Base-by-base conservation (phyloP, 2,797 vertebrate species). In the Pseudochaenichthys georgianus region DNA sequence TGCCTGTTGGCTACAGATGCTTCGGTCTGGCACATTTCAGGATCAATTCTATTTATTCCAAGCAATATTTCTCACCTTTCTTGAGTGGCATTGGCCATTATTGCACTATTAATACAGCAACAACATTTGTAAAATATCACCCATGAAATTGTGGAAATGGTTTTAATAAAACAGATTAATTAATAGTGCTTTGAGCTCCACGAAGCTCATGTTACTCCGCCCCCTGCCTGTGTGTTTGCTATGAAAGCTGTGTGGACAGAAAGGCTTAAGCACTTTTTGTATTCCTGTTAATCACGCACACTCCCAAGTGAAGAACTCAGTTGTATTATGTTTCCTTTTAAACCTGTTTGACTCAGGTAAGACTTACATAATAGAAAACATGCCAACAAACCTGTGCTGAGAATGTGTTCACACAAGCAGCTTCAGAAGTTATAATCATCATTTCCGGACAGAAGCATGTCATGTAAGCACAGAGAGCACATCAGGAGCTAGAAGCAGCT, bases 221-320 rank as follows among this genome's bases (percentile, higher is more conserved):
- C 50, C 15, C 10, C 21, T 72, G 43, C 51, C 69, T 52, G 31
- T 42, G 15, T 73, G 46, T 73, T 80, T 67, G 19, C 23, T 53
- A 19, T 76, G 53, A 77, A 72, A 61, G 62, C 47, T 73, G 54
- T 78, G 51, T 46, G 10, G 6, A 71, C 38, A 88, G n/a, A 78
- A 64, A 69, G 60, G 48, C 38, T 79, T 82, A n/a, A 78, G 10
- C 13, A 41, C 21, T 70, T 21, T 68, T 58, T 68, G 63, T 81
- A 15, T 75, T 60, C 31, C 45, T 68, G 31, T 60, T 63, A 72
- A 55, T 23, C 45, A 52, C 55, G 75, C 41, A 77, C 87, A 80
- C 88, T 87, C 91, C 91, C 83, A 73, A 21, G 23, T 58, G 19
- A 90, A 79, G 85, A 88, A 90, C 78, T 88, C 23, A 17, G 15